phyloP scores from a whole-genome alignment of 2,797 vertebrate genomes.

The Cygnus olor region DNA sequence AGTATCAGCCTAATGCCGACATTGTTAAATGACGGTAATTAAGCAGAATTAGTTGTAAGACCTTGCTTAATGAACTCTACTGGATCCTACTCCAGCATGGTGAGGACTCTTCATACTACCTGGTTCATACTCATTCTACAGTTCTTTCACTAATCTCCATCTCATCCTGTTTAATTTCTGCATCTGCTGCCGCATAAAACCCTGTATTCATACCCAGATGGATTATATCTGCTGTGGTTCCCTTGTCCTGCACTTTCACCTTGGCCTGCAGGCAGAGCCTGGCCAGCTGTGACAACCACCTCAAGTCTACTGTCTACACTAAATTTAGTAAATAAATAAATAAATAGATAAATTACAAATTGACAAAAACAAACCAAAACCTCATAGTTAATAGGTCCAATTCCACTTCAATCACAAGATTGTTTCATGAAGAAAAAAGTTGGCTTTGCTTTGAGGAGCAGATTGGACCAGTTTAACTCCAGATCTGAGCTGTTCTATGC shows the following conservation, averaged over 20 bases:
- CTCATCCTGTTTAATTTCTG: neutral
- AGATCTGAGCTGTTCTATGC: accelerated
- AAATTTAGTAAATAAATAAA: neutral
- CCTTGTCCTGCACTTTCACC: neutral
- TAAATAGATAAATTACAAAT: neutral
- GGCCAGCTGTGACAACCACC: neutral
- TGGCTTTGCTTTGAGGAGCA: neutral
- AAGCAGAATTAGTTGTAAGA: neutral
- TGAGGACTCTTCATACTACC: neutral
- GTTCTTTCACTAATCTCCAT: neutral
- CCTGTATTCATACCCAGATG: neutral
- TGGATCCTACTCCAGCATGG: neutral
- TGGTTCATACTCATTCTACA: neutral
- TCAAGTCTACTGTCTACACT: neutral
- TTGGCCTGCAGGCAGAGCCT: neutral
- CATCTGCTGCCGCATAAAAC: neutral
- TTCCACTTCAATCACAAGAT: neutral
- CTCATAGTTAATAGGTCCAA: neutral
- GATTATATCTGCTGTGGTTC: neutral
- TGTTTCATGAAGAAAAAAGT: neutral
- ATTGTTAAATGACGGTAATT: neutral
- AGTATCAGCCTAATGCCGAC: neutral
- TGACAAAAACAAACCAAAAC: neutral
- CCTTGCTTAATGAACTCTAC: neutral
- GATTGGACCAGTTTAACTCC: neutral